Base-by-base conservation (phyloP, 2,888 invertebrate species). In the Megastigmus dorsalis region DNA sequence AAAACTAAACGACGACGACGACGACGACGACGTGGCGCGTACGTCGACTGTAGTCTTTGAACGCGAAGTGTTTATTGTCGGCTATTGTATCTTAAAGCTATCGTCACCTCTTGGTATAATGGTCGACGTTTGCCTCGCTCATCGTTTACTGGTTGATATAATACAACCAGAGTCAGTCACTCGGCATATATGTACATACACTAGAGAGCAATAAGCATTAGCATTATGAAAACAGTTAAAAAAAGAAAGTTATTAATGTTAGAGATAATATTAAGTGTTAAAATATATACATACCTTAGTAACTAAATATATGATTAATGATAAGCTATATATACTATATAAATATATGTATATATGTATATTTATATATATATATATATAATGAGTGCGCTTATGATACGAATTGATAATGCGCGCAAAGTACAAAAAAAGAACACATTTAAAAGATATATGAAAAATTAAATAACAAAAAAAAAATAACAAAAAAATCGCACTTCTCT, bases 401-500 rank as follows among this genome's bases (percentile, higher is more conserved):
- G 36, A 59, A 55, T 54, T 65, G 57, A 59, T 54, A 66, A 57
- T 43, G 65, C 36, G 65, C 69, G 63, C 60, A 68, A 52, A 71
- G n/a, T 63, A 67, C 43, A 65, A 70, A 65, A 71, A 74, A 52
- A 79, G n/a, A n/a, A n/a, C n/a, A n/a, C n/a, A n/a, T n/a, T n/a
- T n/a, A n/a, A n/a, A n/a, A n/a, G n/a, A n/a, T n/a, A n/a, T n/a
- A n/a, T n/a, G n/a, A n/a, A n/a, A n/a, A n/a, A n/a, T n/a, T 52
- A 62, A 59, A 72, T 68, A 73, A 77, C 71, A 73, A 72, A 54
- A 62, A 70, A 70, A 75, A 75, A 79, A 77, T 76, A 79, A 79
- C 77, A 80, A 83, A 80, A 80, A 82, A 82, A 81, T 82, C 80
- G 84, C 82, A 87, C 83, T 84, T 89, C 87, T 89, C 88, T 91